These are phyloP conservation scores for Eulemur mongoz DNA, from an alignment of 2,797 vertebrate species.

Conservation along the genomic window DNA sequence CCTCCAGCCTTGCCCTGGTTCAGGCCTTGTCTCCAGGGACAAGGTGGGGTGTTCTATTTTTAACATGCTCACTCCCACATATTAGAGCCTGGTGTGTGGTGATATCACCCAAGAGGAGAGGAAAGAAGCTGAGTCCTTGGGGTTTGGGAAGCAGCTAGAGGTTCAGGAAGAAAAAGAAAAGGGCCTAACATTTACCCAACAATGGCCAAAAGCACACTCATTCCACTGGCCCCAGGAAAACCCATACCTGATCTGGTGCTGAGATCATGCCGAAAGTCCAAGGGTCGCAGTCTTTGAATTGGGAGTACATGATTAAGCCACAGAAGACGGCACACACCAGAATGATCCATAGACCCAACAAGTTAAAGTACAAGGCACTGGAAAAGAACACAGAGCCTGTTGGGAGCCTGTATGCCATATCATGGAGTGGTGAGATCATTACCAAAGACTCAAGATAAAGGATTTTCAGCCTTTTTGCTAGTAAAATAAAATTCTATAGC, in stretches of 20 bases:
- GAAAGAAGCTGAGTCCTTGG: neutral
- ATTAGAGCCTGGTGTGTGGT: neutral
- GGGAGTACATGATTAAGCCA: conserved; percentile 90
- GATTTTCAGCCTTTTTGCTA: neutral
- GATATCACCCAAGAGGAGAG: neutral
- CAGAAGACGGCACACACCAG: conserved; percentile 87
- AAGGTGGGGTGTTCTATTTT: neutral
- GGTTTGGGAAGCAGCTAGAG: neutral
- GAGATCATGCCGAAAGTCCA: conserved; percentile 89
- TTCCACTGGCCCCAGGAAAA: neutral
- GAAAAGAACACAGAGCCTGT: neutral
- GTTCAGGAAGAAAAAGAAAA: neutral
- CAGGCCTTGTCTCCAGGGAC: neutral
- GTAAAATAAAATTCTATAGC: neutral
- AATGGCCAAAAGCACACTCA: neutral
- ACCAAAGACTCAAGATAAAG: neutral
- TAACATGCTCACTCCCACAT: neutral
- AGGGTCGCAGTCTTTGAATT: conserved; percentile 88
- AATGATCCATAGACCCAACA: conserved; percentile 88
- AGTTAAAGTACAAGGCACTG: conserved; percentile 92
- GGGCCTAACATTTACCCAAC: neutral
- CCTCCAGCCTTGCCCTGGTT: neutral
- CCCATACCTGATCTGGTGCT: conserved; percentile 89
- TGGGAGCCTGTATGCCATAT: neutral
- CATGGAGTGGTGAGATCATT: neutral